Conservation (phyloP, 2,113 vertebrate species). For the Phyllopteryx taeniolatus region DNA sequence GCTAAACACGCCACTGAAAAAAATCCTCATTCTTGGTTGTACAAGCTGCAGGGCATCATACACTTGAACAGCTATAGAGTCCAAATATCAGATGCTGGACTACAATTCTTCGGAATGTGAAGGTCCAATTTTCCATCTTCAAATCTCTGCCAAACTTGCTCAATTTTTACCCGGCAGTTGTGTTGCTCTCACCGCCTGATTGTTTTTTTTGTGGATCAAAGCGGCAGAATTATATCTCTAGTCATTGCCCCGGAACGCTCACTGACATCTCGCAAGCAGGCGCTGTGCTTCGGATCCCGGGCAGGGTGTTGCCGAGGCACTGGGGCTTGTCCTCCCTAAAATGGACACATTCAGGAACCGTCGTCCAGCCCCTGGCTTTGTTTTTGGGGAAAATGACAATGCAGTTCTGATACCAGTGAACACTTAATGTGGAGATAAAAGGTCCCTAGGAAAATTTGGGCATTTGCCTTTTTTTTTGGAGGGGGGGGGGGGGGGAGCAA, state of each 20-base stretch:
- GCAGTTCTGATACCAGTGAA: neutral
- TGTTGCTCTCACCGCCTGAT: neutral
- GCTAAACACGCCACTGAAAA: neutral
- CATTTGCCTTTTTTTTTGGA: neutral
- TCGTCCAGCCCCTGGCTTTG: neutral
- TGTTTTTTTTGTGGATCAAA: neutral
- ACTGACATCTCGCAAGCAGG: neutral
- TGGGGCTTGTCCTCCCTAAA: neutral
- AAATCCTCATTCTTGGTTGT: slow-evolving; percentile 9
- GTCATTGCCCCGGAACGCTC: neutral
- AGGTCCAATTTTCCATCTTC: neutral
- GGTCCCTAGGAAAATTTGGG: no score
- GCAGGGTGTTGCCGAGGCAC: neutral
- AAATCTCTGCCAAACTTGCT: neutral
- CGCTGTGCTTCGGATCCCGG: neutral
- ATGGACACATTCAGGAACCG: neutral
- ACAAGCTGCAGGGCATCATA: slow-evolving; percentile 3
- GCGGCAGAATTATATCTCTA: neutral
- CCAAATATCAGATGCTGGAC: neutral
- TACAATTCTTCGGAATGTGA: neutral
- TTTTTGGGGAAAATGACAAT: neutral
- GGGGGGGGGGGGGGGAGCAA: no score
- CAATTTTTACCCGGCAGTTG: neutral
- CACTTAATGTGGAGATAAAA: neutral
- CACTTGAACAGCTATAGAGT: neutral